Conservation (phyloP, 1,140 invertebrate genomes). For the Macrostomum lignano region DNA sequence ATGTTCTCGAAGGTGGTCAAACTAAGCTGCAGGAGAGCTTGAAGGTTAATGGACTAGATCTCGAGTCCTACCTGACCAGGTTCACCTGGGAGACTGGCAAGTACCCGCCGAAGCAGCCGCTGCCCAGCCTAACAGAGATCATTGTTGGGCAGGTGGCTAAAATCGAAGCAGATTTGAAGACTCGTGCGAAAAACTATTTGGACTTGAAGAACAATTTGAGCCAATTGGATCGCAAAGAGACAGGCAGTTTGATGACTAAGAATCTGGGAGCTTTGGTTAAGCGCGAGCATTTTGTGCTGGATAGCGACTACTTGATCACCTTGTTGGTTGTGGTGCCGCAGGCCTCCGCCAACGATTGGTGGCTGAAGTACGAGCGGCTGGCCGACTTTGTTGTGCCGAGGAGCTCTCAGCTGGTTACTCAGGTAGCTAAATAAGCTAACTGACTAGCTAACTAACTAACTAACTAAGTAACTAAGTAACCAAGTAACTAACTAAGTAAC, state of each 20-base stretch:
- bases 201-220: slow-evolving; percentile 77
- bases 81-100: slow-evolving; percentile 99
- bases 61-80: slow-evolving; percentile 64
- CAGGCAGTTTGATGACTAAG: slow-evolving; percentile 65
- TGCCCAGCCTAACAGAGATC: slow-evolving; percentile 80
- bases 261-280: slow-evolving; percentile 85
- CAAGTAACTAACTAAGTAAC: too few species aligned
- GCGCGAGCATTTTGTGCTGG: slow-evolving; percentile 88
- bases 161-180: slow-evolving; percentile 85
- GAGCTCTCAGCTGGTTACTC: slow-evolving; percentile 54
- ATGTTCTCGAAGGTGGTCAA: too few species aligned
- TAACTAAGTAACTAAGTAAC: too few species aligned
- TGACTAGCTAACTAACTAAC: too few species aligned
- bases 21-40: too few species aligned
- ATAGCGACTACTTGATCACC: slow-evolving; percentile 88
- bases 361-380: slow-evolving; percentile 62
- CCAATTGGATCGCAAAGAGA: slow-evolving; percentile 88
- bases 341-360: slow-evolving; percentile 57
- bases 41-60: too few species aligned
- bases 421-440: too few species aligned
- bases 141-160: slow-evolving; percentile 89
- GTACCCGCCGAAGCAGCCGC: slow-evolving; percentile 88
- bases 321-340: slow-evolving; percentile 84
- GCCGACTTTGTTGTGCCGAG: slow-evolving; percentile 90
- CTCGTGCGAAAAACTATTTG: slow-evolving; percentile 75